These are phyloP conservation scores for Melanotaenia parkinsoni DNA, from an alignment of 2,797 vertebrate genomes.

Conservation along the genomic window DNA sequence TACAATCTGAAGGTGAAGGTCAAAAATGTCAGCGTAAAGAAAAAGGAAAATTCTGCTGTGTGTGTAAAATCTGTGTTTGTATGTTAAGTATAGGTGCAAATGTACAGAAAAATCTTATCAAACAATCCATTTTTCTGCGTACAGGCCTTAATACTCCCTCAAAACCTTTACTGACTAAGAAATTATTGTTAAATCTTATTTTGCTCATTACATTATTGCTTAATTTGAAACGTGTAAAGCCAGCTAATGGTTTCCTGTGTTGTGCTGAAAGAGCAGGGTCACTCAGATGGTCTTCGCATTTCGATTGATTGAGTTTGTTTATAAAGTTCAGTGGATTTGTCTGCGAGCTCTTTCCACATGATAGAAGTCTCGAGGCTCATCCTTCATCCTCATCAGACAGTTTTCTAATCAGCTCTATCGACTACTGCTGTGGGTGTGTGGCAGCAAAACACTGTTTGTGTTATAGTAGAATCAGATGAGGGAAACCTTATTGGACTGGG, in stretches of 20 bases:
- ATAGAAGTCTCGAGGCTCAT: constrained; percentile 48
- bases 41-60: too few species aligned
- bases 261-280: constrained; percentile 10
- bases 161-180: neutral
- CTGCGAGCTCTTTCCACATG: constrained; percentile 37
- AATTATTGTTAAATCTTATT: neutral
- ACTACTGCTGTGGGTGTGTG: constrained; percentile 43
- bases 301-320: constrained; percentile 48
- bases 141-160: neutral
- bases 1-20: too few species aligned
- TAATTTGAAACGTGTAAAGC: neutral
- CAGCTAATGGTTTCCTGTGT: neutral
- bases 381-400: constrained; percentile 60
- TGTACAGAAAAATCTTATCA: too few species aligned
- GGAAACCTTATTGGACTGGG: constrained; percentile 19
- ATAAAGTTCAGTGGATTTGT: constrained; percentile 40
- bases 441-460: constrained; percentile 30
- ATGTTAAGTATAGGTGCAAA: too few species aligned
- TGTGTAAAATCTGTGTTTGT: too few species aligned
- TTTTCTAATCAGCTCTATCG: constrained; percentile 64
- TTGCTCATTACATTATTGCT: neutral
- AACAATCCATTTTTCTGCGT: too few species aligned
- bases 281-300: constrained; percentile 18
- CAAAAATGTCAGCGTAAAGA: too few species aligned
- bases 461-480: constrained; percentile 28